Base-by-base conservation (phyloP, 2,797 vertebrate genomes). In the Hemitrygon akajei region DNA sequence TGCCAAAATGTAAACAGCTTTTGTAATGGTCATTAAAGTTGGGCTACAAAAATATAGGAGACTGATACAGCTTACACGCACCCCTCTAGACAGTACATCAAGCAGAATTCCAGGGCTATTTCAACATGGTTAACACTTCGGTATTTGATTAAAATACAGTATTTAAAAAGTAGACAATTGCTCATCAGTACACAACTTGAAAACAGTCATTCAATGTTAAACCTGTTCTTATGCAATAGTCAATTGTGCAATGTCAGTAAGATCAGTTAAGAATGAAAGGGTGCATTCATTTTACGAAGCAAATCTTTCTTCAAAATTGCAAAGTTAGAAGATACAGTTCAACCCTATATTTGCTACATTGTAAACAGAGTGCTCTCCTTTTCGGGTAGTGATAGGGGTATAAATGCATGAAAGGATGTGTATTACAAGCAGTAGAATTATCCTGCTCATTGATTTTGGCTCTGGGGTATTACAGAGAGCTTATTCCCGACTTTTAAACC, bases 401-500 rank as follows among this genome's bases (percentile, higher is more conserved):
- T 95, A 95, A 96, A 95, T 95, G 95, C 94, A 95, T 81, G 93
- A 97, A 97, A 97, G 97, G 96, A 96, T 95, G 96, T 96, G 97
- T 97, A 97, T 96, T 97, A 98, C 97, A 97, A 97, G 97, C 96
- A 95, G 96, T 97, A 96, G 98, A 97, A 98, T 98, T 98, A 98
- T 98, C 98, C 98, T 96, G 97, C 96, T 97, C 98, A 99, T 98
- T 98, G 98, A 99, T 98, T 98, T 98, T 98, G 96, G 96, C 98
- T 98, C 98, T 97, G 97, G 97, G 98, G 98, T 98, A 98, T 99
- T 98, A 98, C 97, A 97, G 97, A 97, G 97, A 97, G 97, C 98
- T 97, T 97, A 97, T 97, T 96, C 96, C 95, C 96, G 97, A 98
- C 97, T 98, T 98, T 97, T 97, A 97, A 97, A 98, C 98, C 97